Evolutionary conservation across 2,888 invertebrate species (phyloP).

Genomic region (Mesoligia furuncula): DNA sequence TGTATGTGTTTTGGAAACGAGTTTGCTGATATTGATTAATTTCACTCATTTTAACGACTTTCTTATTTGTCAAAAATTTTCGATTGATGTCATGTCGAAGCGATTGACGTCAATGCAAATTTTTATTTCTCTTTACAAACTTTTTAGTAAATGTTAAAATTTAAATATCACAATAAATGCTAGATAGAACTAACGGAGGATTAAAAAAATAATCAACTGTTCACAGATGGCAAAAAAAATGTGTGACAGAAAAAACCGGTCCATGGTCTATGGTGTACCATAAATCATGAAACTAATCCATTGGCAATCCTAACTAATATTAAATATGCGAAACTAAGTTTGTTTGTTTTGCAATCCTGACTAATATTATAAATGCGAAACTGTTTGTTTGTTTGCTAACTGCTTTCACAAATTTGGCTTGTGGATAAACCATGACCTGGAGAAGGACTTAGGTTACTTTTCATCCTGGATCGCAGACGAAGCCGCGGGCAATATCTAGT

Average conservation of each 20-base stretch:
- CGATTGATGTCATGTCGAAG: conserved; percentile 22
- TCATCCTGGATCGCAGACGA: not conserved
- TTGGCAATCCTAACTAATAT: not conserved
- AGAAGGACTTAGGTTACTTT: not conserved
- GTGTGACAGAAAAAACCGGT: not conserved
- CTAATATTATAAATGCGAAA: not conserved
- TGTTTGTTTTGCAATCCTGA: not conserved
- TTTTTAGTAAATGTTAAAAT: not conserved
- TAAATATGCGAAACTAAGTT: not conserved
- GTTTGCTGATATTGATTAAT: not conserved
- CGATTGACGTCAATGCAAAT: conserved; percentile 42
- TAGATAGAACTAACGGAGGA: not conserved
- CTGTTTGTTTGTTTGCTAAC: not conserved
- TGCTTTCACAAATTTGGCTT: not conserved
- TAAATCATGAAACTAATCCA: not conserved
- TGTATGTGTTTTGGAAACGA: not conserved
- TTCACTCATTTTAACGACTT: conserved; percentile 8
- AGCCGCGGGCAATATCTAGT: not conserved
- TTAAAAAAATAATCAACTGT: not conserved
- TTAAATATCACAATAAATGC: not conserved
- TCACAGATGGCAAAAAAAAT: not conserved
- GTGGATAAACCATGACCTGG: not conserved
- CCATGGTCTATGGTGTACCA: not conserved
- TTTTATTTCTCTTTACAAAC: conserved; percentile 2
- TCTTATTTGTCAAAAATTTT: conserved; percentile 8